Base-by-base conservation (phyloP, 2,888 invertebrate genomes). In the Lasioglossum pauxillum region DNA sequence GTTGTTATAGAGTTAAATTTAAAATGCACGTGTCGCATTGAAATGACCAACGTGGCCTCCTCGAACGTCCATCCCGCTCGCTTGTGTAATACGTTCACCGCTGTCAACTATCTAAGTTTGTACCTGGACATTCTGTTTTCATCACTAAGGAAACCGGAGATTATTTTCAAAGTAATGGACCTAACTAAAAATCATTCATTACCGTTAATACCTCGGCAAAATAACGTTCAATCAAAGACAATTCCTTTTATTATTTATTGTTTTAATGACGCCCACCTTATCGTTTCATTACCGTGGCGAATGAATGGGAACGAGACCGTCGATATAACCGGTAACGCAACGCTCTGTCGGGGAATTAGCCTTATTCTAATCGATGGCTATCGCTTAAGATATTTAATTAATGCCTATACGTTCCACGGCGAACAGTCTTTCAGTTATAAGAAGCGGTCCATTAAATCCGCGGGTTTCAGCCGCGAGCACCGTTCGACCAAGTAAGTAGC, bases 311-410 rank as follows among this genome's bases (percentile, higher is more conserved):
- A 64, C 31, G 64, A 31, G 31, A 64, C 64, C 64, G 64, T 64
- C 2, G 64, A 16, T 64, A 16, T 64, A 64, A 64, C 64, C 64
- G 64, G 64, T 64, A 77, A 77, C 19, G 64, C 27, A 67, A 76
- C 67, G 49, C 35, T 49, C 23, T 1, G 12, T 38, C 23, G 23
- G 5, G 7, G 49, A 67, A 49, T 35, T 27, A 41, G 49, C 38
- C 38, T 38, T 49, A 49, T 71, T 60, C 73, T 80, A 85, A 85
- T 85, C 80, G 31, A 27, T 10, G 73, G 57, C 67, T 71, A 77
- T 77, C 85, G n/a, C 14, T 71, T 73, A 10, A 75, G 84, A 72
- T 84, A 84, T 67, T 81, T 81, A 86, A 84, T 86, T 84, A 84
- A 86, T 76, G 80, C 67, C 71, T 23, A 80, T 80, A 71, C 64